Evolutionary conservation across 2,797 vertebrate genomes (phyloP).

Genomic region (Acrocephalus scirpaceus): DNA sequence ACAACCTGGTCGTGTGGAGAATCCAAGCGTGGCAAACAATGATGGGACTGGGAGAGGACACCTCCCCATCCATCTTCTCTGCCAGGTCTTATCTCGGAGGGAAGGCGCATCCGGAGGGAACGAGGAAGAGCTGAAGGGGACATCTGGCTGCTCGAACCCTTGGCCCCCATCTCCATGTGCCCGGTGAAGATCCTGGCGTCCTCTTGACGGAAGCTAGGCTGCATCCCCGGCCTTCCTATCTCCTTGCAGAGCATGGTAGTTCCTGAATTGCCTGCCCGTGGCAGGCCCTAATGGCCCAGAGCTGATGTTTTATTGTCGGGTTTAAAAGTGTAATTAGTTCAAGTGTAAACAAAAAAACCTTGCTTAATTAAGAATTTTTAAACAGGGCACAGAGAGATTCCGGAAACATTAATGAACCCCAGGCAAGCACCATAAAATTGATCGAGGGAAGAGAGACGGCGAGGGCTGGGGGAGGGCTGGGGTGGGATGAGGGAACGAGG

Average conservation of each 20-base stretch:
- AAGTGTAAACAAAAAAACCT: conserved; percentile 98
- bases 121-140: conserved; percentile 64
- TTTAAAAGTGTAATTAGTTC: conserved; percentile 98
- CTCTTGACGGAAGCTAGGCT: conserved; percentile 79
- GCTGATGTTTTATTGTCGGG: conserved; percentile 87
- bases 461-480: conserved; percentile 25
- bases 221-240: conserved; percentile 74
- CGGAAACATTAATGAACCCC: conserved; percentile 95
- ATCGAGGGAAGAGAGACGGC: conserved; percentile 84
- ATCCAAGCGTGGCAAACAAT: background rate
- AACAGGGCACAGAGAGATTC: conserved; percentile 93
- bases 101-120: conserved; percentile 48
- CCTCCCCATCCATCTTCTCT: background rate
- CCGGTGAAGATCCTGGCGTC: conserved; percentile 67
- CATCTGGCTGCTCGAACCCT: conserved; percentile 69
- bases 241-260: conserved; percentile 73
- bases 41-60: background rate
- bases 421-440: conserved; percentile 98
- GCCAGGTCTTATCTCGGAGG: conserved; percentile 30
- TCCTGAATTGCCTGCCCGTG: conserved; percentile 77
- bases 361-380: conserved; percentile 99
- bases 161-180: conserved; percentile 58
- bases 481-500: background rate
- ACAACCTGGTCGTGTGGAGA: rapidly evolving
- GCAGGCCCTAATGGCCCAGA: conserved; percentile 80